These are phyloP conservation scores for Patiria miniata DNA, from an alignment of 35 echinoderm and acorn worm genomes.

Conservation along the genomic window DNA sequence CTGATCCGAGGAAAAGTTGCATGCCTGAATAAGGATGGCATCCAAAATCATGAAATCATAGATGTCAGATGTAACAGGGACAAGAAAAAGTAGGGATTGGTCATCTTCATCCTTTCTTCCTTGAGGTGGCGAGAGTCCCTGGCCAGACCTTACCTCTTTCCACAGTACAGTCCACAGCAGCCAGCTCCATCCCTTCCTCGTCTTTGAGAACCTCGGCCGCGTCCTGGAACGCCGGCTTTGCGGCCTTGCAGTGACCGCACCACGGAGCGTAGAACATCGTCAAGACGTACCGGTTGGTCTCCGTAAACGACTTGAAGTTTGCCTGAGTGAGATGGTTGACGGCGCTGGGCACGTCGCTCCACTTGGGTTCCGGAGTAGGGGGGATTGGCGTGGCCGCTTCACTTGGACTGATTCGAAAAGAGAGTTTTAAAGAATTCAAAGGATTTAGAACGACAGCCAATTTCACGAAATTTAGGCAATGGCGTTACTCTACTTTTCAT, in stretches of 20 bases:
- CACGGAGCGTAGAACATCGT: constrained; percentile 97
- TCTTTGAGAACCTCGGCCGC: constrained; percentile 79
- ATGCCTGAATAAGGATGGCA: too few relatives aligned
- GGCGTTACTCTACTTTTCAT: too few relatives aligned
- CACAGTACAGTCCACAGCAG: constrained; percentile 87
- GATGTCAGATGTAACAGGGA: too few relatives aligned
- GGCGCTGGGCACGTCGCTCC: constrained; percentile 75
- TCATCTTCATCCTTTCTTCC: too few relatives aligned
- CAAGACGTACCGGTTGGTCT: constrained; percentile 67
- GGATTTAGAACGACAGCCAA: too few relatives aligned
- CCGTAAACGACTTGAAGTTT: constrained; percentile 67
- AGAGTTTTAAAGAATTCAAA: neutral
- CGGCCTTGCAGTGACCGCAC: constrained; percentile 94
- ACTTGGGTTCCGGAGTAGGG: constrained; percentile 63
- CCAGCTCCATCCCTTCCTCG: constrained; percentile 47
- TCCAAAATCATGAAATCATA: too few relatives aligned
- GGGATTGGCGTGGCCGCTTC: constrained; percentile 38
- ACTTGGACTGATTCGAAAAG: neutral
- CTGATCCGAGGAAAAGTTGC: too few relatives aligned
- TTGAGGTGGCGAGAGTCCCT: neutral
- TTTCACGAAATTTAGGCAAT: too few relatives aligned
- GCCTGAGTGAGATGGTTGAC: constrained; percentile 76
- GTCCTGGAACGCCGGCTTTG: constrained; percentile 71
- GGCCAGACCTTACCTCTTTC: constrained; percentile 69
- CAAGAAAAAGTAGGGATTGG: too few relatives aligned